Conservation (phyloP, 64 coral and sea anemone genomes). For the Dendronephthya gigantea region DNA sequence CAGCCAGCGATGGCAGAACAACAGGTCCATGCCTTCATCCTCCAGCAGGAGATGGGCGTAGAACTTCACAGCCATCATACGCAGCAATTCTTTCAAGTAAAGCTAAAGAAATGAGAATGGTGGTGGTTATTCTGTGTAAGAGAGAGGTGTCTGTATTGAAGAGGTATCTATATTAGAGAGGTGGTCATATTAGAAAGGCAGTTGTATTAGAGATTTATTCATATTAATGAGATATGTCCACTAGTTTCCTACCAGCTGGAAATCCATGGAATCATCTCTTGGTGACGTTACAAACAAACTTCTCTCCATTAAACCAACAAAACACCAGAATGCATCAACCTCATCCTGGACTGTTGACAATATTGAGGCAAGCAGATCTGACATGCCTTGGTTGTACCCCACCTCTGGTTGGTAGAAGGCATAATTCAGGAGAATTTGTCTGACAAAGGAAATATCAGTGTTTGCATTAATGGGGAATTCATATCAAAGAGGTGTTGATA, state of each 20-base stretch:
- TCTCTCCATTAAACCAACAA: conserved; percentile 82
- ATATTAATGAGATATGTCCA: background rate
- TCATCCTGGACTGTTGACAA: conserved; percentile 82
- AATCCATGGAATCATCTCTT: conserved; percentile 93
- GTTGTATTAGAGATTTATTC: no score
- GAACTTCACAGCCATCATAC: conserved; percentile 56
- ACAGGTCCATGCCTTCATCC: conserved; percentile 70
- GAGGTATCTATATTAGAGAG: no score
- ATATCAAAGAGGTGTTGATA: no score
- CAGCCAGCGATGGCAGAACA: conserved; percentile 96
- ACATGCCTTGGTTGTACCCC: conserved; percentile 99
- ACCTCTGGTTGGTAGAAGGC: conserved; percentile 49
- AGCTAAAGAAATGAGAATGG: conserved; percentile 24
- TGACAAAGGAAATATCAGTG: background rate
- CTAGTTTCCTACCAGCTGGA: conserved; percentile 59
- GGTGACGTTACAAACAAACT: conserved; percentile 99
- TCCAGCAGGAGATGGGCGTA: conserved; percentile 74
- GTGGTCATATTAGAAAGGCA: no score
- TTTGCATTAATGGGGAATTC: background rate
- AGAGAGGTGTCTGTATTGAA: background rate
- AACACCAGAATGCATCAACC: conserved; percentile 98
- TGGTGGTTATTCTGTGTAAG: background rate
- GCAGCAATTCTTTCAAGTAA: conserved; percentile 71
- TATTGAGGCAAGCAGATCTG: conserved; percentile 74
- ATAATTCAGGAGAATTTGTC: conserved; percentile 92